Percentiles rank a stretch among this genome's conserved stretches.
Conservation (phyloP, 1,140 invertebrate species). For the Pollicipes pollicipes region DNA sequence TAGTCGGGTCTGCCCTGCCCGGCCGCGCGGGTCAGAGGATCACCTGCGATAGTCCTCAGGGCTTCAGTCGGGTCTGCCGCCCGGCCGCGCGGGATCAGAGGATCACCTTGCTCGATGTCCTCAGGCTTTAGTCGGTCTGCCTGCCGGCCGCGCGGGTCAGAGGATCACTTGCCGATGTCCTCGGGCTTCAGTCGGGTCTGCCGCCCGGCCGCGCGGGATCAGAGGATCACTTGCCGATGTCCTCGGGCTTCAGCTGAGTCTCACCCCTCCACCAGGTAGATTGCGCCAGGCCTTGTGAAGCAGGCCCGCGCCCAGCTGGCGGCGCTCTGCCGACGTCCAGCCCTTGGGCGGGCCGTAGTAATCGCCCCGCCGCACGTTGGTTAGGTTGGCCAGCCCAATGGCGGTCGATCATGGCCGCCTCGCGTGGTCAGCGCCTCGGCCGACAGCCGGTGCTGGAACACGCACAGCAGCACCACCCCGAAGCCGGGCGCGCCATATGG, state of each 20-base stretch:
- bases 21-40: no score
- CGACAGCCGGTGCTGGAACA: constrained; percentile 78
- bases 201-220: no score
- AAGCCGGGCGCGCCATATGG: constrained; percentile 64
- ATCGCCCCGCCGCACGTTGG: constrained; percentile 61
- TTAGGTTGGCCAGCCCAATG: constrained; percentile 49
- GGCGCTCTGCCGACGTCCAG: constrained; percentile 49
- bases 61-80: no score
- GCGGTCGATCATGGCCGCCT: constrained; percentile 86
- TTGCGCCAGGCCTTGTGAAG: constrained; percentile 63
- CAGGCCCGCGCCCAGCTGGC: constrained; percentile 58
- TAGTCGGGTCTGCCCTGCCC: no score
- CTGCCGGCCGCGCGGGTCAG: no score
- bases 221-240: constrained; percentile 25
- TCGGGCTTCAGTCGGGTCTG: no score
- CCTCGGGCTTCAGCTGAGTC: constrained; percentile 46
- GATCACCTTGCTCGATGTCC: no score
- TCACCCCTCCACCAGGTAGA: constrained; percentile 75
- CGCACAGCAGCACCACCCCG: constrained; percentile 75
- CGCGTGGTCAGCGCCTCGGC: constrained; percentile 81
- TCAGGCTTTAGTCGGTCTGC: no score
- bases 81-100: no score
- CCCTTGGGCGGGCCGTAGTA: constrained; percentile 60
- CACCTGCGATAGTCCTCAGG: no score
- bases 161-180: constrained; percentile 27